A percentile compares a stretch with the other conserved stretches of the same genome.
phyloP scores from a whole-genome alignment of 2,113 vertebrate species.

The Electrona antarctica region DNA sequence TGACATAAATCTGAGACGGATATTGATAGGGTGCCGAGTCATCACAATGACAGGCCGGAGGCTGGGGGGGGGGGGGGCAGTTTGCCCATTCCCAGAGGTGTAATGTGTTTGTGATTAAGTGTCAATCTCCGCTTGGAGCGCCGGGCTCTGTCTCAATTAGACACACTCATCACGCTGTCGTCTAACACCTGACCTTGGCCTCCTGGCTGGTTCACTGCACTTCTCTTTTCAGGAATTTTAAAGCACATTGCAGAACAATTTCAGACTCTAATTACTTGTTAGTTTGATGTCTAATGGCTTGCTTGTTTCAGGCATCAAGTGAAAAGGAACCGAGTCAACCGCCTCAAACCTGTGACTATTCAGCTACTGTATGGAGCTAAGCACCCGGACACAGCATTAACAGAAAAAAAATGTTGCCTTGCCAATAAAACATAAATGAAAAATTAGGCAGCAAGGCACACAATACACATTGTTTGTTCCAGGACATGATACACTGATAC shows the following conservation, averaged over 20 bases:
- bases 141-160: slow-evolving; percentile 65
- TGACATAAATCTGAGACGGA: slow-evolving; percentile 69
- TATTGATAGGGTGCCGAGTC: slow-evolving; percentile 62
- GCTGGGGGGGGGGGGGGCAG: slow-evolving; percentile 55
- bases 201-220: slow-evolving; percentile 19
- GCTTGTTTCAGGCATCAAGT: too few relatives aligned
- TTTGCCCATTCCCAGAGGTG: slow-evolving; percentile 65
- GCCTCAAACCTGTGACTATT: background rate
- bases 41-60: slow-evolving; percentile 67
- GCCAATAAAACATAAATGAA: background rate
- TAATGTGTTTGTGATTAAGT: slow-evolving; percentile 80
- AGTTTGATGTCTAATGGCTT: too few relatives aligned
- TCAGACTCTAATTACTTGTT: too few relatives aligned
- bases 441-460: slow-evolving; percentile 6
- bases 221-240: background rate
- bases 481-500: slow-evolving; percentile 26
- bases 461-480: background rate
- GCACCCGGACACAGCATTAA: background rate
- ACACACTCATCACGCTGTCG: slow-evolving; percentile 73
- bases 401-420: background rate
- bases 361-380: background rate
- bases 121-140: slow-evolving; percentile 71
- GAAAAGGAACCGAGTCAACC: too few relatives aligned
- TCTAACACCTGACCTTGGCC: slow-evolving; percentile 72
- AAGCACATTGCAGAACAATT: too few relatives aligned